Base-by-base conservation (phyloP, 1,140 invertebrate genomes). In the Dinothrombium tinctorium region DNA sequence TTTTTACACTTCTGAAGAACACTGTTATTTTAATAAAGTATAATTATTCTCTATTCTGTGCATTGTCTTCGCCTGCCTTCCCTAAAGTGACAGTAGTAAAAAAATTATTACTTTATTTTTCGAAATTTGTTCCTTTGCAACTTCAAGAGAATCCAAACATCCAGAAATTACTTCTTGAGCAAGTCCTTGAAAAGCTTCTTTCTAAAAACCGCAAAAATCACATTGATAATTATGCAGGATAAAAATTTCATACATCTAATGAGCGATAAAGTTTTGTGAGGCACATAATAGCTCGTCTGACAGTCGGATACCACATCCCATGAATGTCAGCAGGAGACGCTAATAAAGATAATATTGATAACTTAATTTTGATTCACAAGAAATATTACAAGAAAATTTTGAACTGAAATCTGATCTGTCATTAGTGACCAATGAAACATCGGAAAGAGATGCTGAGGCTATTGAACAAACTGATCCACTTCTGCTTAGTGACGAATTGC, bases 291-390 rank as follows among this genome's bases (percentile, higher is more conserved):
- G 90, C 92, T 37, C 92, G 63, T 12, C 90, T 65, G 0, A 98
- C 84, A 0, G 83, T 90, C 0, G 92, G 92, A 63, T 95, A 98
- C 92, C 92, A 99, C 86, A 98, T 92, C 1, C 90, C 92, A 61
- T 98, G 92, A 7, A 95, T 61, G 65, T 98, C 90, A 19, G 89
- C 87, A 0, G 86, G 82, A 1, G 83, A 89, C 53, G 56, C 48
- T 48, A 43, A 32, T 6, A 21, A 28, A 22, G 32, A 2, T 14
- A 12, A 32, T 7, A 37, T 35, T 15, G 25, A 32, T 19, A 31
- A 42, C 9, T 42, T 21, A n/a, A n/a, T n/a, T n/a, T n/a, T n/a
- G n/a, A n/a, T n/a, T n/a, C n/a, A n/a, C n/a, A n/a, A n/a, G n/a
- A n/a, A n/a, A n/a, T n/a, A n/a, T n/a, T n/a, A 2, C 28, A 21